Evolutionary conservation across 2,888 invertebrate species (phyloP), one percentile per base, ranked within the genome.

Genomic region (Nasonovia ribisnigri): DNA sequence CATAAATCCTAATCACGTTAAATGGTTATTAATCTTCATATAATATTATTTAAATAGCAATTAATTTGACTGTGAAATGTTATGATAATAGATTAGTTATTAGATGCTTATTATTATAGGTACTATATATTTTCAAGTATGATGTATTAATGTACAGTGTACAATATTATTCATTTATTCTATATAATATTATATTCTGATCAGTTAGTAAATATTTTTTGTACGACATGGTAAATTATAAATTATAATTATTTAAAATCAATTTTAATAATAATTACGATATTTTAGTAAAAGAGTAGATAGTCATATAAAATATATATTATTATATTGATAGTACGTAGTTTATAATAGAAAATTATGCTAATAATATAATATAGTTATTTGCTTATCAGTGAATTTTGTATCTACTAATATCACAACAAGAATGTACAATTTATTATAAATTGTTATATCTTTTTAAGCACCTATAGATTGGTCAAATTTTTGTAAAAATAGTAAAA

Each of bases 31-130:
- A 67, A 67, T 67, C 16, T 67, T 67, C n/a, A 67, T 67, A 67
- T 46, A 46, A 67, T 67, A 67, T 67, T 67, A 67, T 67, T 67
- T 46, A 87, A 87, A 48, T 46, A 87, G 86, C n/a, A 87, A 87
- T 87, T 46, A 29, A 87, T 87, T 46, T 87, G 46, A 87, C 86
- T 48, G n/a, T 46, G 29, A 87, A 48, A 46, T 46, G 16, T 86
- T 46, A n/a, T 67, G 13, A 36, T 16, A n/a, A 67, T 67, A 67
- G n/a, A 36, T 67, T 36, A 67, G n/a, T n/a, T 60, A 60, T 60
- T 29, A 67, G 16, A 6, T 60, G 13, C 54, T 60, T 67, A 67
- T 13, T 13, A 67, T 51, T 51, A 67, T n/a, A 67, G 13, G 1
- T 51, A 51, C 1, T 67, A 36, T 36, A 67, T 20, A 5, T 67